These are phyloP conservation scores for Nematopogon swammerdamellus DNA, from an alignment of 2,888 invertebrate genomes.

Conservation along the genomic window DNA sequence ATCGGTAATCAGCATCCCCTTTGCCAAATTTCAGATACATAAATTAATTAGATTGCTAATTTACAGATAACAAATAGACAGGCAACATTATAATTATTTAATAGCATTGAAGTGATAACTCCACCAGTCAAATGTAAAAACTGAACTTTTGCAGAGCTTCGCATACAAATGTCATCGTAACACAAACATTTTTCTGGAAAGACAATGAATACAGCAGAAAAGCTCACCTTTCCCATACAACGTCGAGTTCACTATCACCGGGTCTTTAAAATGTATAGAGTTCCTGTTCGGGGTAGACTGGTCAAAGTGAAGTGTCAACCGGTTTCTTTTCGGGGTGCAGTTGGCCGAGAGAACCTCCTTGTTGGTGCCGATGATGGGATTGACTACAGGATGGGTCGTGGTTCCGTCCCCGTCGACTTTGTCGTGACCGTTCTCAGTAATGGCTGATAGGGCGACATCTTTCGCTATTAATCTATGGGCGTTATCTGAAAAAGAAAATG, in stretches of 20 bases:
- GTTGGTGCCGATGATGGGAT: conserved; percentile 17
- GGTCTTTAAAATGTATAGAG: conserved; percentile 74
- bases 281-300: conserved; percentile 64
- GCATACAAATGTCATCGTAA: too few relatives aligned
- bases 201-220: too few relatives aligned
- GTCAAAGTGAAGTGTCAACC: conserved; percentile 72
- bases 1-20: too few relatives aligned
- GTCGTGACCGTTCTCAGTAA: conserved; percentile 35
- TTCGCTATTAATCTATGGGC: conserved; percentile 64
- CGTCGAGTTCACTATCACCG: conserved; percentile 35
- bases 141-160: too few relatives aligned
- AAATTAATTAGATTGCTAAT: too few relatives aligned
- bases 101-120: too few relatives aligned
- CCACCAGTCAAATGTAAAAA: too few relatives aligned
- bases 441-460: conserved; percentile 27
- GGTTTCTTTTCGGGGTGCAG: conserved; percentile 57
- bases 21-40: too few relatives aligned
- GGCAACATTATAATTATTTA: too few relatives aligned
- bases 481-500: conserved; percentile 59
- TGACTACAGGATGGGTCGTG: conserved; percentile 2
- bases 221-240: conserved; percentile 43
- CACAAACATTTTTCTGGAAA: too few relatives aligned
- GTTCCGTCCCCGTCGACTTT: conserved; percentile 33
- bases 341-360: conserved; percentile 34
- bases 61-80: too few relatives aligned